phyloP scores from a whole-genome alignment of 2,888 invertebrate species.

The Drosophila pseudotakahashii region DNA sequence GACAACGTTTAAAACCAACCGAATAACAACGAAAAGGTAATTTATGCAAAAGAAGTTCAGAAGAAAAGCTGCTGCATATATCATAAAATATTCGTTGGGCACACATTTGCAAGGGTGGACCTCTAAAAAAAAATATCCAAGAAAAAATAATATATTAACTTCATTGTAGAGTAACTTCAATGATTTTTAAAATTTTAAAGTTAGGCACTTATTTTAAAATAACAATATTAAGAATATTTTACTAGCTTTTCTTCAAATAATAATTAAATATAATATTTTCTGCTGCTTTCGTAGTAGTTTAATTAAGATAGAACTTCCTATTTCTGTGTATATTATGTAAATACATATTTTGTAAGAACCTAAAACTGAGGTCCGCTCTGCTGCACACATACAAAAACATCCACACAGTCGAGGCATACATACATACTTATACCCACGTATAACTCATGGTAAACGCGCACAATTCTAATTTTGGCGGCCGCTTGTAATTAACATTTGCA shows the following conservation, averaged over 20 bases:
- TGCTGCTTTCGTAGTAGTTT: no score
- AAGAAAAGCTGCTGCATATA: slow-evolving; percentile 37
- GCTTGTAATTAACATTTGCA: slow-evolving; percentile 71
- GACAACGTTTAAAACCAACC: slow-evolving; percentile 43
- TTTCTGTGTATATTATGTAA: not conserved
- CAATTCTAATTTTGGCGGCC: slow-evolving; percentile 58
- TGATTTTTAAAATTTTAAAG: no score
- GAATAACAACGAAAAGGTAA: slow-evolving; percentile 67
- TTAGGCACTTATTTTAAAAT: no score
- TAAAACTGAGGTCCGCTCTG: slow-evolving; percentile 16
- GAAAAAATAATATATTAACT: not conserved
- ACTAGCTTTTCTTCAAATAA: no score
- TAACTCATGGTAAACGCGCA: slow-evolving; percentile 59
- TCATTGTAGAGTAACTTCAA: no score
- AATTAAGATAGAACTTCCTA: no score
- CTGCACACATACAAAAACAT: slow-evolving; percentile 3
- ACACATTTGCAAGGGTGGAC: slow-evolving; percentile 19
- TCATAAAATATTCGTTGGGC: slow-evolving; percentile 36
- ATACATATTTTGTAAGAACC: not conserved
- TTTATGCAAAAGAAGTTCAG: slow-evolving; percentile 52
- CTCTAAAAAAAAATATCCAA: not conserved
- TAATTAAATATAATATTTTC: no score
- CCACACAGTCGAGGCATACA: slow-evolving; percentile 36
- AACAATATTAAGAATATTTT: no score
- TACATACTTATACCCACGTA: slow-evolving; percentile 19